Evolutionary conservation across 2,888 invertebrate species (phyloP).

Genomic region (Phlogophora meticulosa): DNA sequence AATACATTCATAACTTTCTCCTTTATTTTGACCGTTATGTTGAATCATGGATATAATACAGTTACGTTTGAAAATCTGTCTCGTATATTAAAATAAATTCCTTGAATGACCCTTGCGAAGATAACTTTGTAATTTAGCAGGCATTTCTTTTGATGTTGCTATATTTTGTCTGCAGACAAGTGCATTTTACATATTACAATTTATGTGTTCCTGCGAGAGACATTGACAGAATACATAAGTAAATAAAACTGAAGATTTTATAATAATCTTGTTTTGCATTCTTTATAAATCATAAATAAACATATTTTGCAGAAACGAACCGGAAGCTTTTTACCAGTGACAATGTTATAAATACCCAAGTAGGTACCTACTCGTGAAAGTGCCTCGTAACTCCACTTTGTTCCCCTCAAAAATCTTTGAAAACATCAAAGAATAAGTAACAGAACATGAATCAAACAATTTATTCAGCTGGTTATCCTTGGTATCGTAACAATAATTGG

Average conservation of each 20-base stretch:
- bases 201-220: conserved; percentile 20
- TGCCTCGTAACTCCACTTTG: background rate
- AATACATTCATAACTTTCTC: conserved; percentile 28
- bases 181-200: conserved; percentile 20
- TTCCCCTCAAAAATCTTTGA: background rate
- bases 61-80: conserved; percentile 42
- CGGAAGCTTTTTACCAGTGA: too few relatives aligned
- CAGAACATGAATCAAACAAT: conserved; percentile 31
- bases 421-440: conserved; percentile 24
- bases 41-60: conserved; percentile 46
- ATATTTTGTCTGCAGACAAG: conserved; percentile 22
- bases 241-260: background rate
- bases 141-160: conserved; percentile 7
- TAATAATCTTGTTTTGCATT: background rate
- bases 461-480: conserved; percentile 43
- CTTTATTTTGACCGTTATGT: conserved; percentile 24
- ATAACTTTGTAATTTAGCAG: conserved; percentile 40
- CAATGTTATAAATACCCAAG: too few relatives aligned
- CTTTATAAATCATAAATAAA: background rate
- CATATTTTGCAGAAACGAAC: background rate
- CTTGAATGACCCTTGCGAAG: conserved; percentile 16
- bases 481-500: conserved; percentile 70
- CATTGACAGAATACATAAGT: conserved; percentile 7
- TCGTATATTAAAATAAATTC: conserved; percentile 35
- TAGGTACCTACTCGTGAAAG: background rate